Evolutionary conservation across 2,113 vertebrate genomes (phyloP), one percentile per base, ranked within the genome.

Genomic region (Hepsetus odoe): DNA sequence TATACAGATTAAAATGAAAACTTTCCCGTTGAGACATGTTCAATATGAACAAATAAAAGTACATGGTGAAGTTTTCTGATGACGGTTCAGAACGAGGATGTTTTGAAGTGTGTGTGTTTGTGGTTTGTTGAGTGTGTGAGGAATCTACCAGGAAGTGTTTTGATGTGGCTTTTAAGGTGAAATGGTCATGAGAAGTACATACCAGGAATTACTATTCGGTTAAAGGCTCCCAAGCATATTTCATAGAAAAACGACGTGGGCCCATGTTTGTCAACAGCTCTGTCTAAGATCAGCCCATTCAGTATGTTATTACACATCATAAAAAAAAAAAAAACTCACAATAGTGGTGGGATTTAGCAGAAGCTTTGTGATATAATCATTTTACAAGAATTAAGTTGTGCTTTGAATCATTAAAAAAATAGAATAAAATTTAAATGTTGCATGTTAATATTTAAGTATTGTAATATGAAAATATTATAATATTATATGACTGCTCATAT

Each of bases 31-130:
- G 22, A 75, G 64, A 49, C 42, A 69, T 40, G 16, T 58, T n/a
- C 1, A 10, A 35, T 70, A 26, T 22, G 46, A 20, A 20, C 5
- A 14, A 7, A 51, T 13, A 42, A 62, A 26, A 16, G n/a, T n/a
- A 20, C 13, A 69, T 46, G 58, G 20, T 16, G 51, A 26, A 26
- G 12, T 33, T 64, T 64, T 35, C 35, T 46, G 30, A 20, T 80
- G 72, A 62, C 64, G 40, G 53, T 73, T 68, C 22, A 66, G 68
- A 73, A 44, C 65, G 44, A 56, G 14, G 18, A 12, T 82, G 35
- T 56, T 74, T 73, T 59, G 32, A 61, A 72, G 30, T 82, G 53
- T 51, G 28, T 72, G 24, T 8, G 56, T 38, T 35, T 74, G 33
- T 59, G 22, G 42, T 64, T 35, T 71, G 22, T 38, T 11, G 51